phyloP scores from a whole-genome alignment of 2,797 vertebrate genomes.

The Corythornis leucogaster region DNA sequence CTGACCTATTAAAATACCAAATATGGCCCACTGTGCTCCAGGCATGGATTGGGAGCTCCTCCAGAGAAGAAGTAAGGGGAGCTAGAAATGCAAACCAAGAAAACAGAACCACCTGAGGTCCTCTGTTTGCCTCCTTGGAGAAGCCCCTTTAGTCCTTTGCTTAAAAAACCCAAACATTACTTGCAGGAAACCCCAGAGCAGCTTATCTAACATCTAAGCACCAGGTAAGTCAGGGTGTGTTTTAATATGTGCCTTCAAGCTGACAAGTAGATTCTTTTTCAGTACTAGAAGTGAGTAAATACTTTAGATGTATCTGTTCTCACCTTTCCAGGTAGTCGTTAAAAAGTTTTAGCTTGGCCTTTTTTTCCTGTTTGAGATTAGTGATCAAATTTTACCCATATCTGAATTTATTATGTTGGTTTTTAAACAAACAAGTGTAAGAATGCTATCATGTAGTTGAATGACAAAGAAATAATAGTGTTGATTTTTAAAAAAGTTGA shows the following conservation, averaged over 20 bases:
- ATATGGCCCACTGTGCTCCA: neutral
- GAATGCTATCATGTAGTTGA: neutral
- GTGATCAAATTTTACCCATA: neutral
- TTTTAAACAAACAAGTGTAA: neutral
- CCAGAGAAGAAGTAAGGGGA: neutral
- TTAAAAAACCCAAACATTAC: neutral
- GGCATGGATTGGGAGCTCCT: rapidly evolving
- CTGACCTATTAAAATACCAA: neutral
- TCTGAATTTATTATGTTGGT: rapidly evolving
- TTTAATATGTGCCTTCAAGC: neutral
- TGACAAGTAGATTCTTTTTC: neutral
- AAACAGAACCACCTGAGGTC: neutral
- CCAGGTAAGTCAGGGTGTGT: neutral
- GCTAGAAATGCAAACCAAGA: neutral
- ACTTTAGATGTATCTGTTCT: neutral
- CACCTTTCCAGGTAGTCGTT: neutral
- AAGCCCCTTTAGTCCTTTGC: neutral
- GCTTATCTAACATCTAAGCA: neutral
- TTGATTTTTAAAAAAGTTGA: neutral
- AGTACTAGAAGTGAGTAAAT: neutral
- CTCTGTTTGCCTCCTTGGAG: neutral
- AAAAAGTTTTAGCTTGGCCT: neutral
- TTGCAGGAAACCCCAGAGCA: neutral
- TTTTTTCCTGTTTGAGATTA: neutral
- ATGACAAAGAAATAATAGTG: neutral